These are phyloP conservation scores for Stigmatopora argus DNA, from an alignment of 2,113 vertebrate species.

Conservation along the genomic window DNA sequence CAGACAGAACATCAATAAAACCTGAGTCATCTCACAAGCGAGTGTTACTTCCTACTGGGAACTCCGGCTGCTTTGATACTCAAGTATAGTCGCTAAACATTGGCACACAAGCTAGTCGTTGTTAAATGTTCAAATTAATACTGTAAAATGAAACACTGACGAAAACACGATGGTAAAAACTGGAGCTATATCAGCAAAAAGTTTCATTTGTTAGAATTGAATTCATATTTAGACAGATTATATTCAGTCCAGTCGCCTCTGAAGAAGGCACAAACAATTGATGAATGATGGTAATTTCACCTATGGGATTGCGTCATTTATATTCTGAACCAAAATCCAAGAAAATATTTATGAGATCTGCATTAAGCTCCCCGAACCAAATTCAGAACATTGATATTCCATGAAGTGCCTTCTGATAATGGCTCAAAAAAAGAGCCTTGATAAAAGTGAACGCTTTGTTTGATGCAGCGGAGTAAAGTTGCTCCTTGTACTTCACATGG, in stretches of 20 bases:
- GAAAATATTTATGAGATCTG: not conserved
- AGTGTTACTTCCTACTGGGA: conserved; percentile 5
- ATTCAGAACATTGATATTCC: not conserved
- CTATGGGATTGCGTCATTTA: not conserved
- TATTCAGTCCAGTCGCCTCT: not conserved
- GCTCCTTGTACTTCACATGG: conserved; percentile 2
- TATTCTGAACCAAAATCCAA: not conserved
- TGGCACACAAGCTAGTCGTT: not conserved
- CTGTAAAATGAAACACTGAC: too few relatives aligned
- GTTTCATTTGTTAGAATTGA: too few relatives aligned
- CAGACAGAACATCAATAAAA: conserved; percentile 22
- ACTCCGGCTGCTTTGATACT: not conserved
- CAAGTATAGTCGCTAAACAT: not conserved
- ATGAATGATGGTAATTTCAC: not conserved
- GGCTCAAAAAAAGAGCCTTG: not conserved
- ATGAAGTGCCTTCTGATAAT: not conserved
- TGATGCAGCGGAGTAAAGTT: conserved; percentile 1
- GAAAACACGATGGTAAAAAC: too few relatives aligned
- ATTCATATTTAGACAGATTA: too few relatives aligned
- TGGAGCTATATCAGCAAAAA: too few relatives aligned
- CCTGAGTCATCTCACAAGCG: conserved; percentile 8
- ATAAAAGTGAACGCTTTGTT: not conserved
- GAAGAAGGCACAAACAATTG: not conserved
- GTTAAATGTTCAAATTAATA: not conserved
- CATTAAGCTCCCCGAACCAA: not conserved